These are phyloP conservation scores for Pseudorectes ferrugineus DNA, from an alignment of 2,113 vertebrate genomes.

Conservation along the genomic window DNA sequence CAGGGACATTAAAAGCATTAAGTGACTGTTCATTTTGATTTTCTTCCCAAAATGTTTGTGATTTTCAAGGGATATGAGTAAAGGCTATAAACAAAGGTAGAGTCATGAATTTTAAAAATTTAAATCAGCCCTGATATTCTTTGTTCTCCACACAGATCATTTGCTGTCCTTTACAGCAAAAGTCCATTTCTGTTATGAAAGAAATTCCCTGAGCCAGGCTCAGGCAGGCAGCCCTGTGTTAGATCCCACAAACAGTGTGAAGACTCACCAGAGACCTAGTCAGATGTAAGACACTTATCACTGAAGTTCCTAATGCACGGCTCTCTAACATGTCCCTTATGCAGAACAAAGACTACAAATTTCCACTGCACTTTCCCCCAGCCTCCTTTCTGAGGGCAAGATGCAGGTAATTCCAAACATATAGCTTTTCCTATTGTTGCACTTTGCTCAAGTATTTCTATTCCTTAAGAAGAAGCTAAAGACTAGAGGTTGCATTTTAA, in stretches of 20 bases:
- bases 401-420: background rate
- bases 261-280: background rate
- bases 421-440: background rate
- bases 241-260: background rate
- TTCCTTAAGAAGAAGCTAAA: background rate
- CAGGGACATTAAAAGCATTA: background rate
- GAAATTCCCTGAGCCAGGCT: background rate
- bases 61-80: background rate
- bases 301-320: background rate
- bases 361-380: background rate
- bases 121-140: background rate
- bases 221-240: background rate
- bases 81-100: background rate
- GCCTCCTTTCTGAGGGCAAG: background rate
- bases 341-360: background rate
- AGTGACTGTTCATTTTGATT: background rate
- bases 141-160: background rate
- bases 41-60: background rate
- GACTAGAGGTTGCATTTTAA: background rate
- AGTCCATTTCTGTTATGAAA: background rate
- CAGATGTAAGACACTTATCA: accelerated
- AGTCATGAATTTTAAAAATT: background rate
- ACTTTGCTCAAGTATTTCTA: background rate
- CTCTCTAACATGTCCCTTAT: background rate
- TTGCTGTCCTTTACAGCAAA: background rate